phyloP scores from a whole-genome alignment of 2,888 invertebrate genomes.

The Acrobeloides nanus region DNA sequence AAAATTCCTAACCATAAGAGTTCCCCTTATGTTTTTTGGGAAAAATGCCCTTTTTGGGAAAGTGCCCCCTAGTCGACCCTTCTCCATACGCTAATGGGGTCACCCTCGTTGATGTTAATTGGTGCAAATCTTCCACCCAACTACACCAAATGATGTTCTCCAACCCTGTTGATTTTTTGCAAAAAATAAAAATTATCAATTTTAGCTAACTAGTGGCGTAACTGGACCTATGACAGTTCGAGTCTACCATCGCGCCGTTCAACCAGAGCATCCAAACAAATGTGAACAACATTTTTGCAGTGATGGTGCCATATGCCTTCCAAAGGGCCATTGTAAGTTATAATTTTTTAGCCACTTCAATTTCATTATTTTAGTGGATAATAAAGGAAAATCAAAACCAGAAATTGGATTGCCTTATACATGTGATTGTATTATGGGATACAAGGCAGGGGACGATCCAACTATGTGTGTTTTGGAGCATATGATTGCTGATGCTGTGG shows the following conservation, averaged over 20 bases:
- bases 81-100: too few species aligned
- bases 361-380: slow-evolving; percentile 3
- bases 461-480: slow-evolving; percentile 13
- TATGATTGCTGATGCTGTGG: slow-evolving; percentile 8
- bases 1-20: too few species aligned
- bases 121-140: background rate
- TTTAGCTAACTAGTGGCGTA: slow-evolving; percentile 41
- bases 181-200: slow-evolving; percentile 29
- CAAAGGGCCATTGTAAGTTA: slow-evolving; percentile 60
- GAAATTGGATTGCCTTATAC: slow-evolving; percentile 21
- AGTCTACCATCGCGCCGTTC: slow-evolving; percentile 49
- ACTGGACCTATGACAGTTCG: slow-evolving; percentile 53
- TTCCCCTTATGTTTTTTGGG: too few species aligned
- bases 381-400: background rate
- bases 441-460: slow-evolving; percentile 8
- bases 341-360: background rate
- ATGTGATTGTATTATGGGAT: slow-evolving; percentile 31
- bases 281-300: slow-evolving; percentile 88
- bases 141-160: background rate
- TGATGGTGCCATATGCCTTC: slow-evolving; percentile 77
- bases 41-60: too few species aligned
- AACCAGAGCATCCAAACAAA: slow-evolving; percentile 63
- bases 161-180: slow-evolving; percentile 11
- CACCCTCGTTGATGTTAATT: too few species aligned
- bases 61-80: too few species aligned